Conservation (phyloP, 1,140 invertebrate genomes). For the Drosophila kepulauana region DNA sequence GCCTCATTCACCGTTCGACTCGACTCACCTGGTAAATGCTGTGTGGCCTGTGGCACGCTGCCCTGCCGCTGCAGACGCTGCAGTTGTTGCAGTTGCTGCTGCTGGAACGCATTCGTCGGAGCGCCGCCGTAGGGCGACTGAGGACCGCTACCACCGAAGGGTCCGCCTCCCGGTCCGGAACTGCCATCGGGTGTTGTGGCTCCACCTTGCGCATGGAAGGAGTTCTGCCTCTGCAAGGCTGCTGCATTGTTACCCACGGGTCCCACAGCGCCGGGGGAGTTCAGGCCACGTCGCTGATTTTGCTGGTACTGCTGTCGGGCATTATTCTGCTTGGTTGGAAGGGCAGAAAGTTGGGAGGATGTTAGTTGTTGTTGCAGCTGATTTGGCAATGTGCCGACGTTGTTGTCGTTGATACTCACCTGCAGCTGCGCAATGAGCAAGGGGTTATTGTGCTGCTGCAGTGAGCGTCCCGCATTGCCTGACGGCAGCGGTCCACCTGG, state of each 20-base stretch:
- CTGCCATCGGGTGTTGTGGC: slow-evolving; percentile 73
- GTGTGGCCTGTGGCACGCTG: slow-evolving; percentile 88
- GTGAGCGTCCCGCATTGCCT: slow-evolving; percentile 63
- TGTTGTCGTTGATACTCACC: slow-evolving; percentile 83
- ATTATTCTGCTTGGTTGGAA: slow-evolving; percentile 60
- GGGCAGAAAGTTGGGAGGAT: slow-evolving; percentile 10
- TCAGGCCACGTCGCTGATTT: slow-evolving; percentile 85
- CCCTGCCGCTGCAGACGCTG: slow-evolving; percentile 88
- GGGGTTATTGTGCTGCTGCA: slow-evolving; percentile 91
- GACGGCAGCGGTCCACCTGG: slow-evolving; percentile 48
- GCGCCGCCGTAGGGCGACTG: slow-evolving; percentile 85
- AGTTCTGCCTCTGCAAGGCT: slow-evolving; percentile 76
- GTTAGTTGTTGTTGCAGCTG: slow-evolving; percentile 32
- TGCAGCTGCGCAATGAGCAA: slow-evolving; percentile 92
- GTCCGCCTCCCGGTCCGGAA: slow-evolving; percentile 44
- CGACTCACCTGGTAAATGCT: slow-evolving; percentile 88
- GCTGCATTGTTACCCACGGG: slow-evolving; percentile 45
- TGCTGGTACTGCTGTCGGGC: slow-evolving; percentile 76
- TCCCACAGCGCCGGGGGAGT: slow-evolving; percentile 86
- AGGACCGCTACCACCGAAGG: slow-evolving; percentile 71
- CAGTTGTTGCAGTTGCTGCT: slow-evolving; percentile 80
- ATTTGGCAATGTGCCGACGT: neutral
- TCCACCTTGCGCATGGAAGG: slow-evolving; percentile 82
- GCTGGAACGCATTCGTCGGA: slow-evolving; percentile 66
- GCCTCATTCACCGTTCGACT: neutral